Evolutionary conservation across 2,113 vertebrate genomes (phyloP), one percentile per base, ranked within the genome.

Genomic region (Aramus guarauna): DNA sequence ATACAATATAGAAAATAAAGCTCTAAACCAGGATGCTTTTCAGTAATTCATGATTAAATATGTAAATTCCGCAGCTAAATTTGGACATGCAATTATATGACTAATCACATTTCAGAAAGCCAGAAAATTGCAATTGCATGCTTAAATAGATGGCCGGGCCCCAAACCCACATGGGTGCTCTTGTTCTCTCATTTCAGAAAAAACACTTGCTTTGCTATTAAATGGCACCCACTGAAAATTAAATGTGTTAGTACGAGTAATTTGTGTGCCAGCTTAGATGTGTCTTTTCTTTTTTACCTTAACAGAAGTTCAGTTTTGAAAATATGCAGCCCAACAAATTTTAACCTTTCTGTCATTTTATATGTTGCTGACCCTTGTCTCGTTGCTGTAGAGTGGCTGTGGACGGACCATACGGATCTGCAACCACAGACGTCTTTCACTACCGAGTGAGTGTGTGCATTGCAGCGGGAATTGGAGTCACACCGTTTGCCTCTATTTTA

Each of bases 381-480:
- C 95, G 9, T 96, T 85, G 59, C 93, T 94, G 9, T 88, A 99
- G 98, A 75, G 43, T 98, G 79, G 98, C 98, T 0, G 98, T 98
- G 93, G 98, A 98, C 0, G 98, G 98, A 74, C 98, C 98, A 0
- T 99, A 98, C 0, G 98, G 98, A 83, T 96, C 98, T 12, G 85
- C 98, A 36, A 95, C 98, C 80, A 97, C 96, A 5, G 98, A 98
- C 2, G 95, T 98, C 60, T 98, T 98, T 85, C 96, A 92, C 90
- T 98, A 98, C 29, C 79, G 4, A 17, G 97, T 98, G 79, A 98
- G 98, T 4, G 93, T 99, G 73, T 98, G 98, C 96, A 96, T 99
- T 78, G 98, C 98, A 7, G 95, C 98, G 7, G 98, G 98, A 37
- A 98, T 98, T 1, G 98, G 98, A 94, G 98, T 98, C 59, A 98